phyloP scores from a whole-genome alignment of 2,797 vertebrate genomes.

The Falco cherrug region DNA sequence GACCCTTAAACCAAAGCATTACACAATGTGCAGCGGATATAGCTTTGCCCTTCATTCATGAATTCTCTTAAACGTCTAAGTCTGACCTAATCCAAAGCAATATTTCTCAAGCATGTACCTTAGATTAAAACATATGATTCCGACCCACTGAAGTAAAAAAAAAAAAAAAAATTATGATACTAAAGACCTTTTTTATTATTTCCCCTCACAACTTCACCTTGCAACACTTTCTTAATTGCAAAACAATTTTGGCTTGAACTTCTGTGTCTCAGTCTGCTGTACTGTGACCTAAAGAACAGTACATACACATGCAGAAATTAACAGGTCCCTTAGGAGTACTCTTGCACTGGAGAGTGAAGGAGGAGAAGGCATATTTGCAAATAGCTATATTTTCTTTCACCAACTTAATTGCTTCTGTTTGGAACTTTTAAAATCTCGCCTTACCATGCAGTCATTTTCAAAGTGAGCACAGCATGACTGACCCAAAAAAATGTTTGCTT shows the following conservation, averaged over 20 bases:
- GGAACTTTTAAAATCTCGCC: conserved; percentile 58
- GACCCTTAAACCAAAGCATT: conserved; percentile 16
- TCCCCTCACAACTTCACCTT: conserved; percentile 61
- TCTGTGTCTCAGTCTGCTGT: conserved; percentile 59
- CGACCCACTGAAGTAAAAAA: not conserved
- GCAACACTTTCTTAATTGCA: conserved; percentile 70
- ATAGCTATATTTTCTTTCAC: conserved; percentile 60
- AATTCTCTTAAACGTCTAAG: not conserved
- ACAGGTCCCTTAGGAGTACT: conserved; percentile 59
- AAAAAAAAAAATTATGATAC: not conserved
- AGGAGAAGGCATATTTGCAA: conserved; percentile 62
- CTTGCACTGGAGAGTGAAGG: conserved; percentile 50
- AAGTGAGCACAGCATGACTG: conserved; percentile 48
- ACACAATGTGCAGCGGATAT: rapidly evolving
- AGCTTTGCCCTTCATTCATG: not conserved
- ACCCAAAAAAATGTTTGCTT: conserved; percentile 16
- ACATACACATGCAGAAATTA: conserved; percentile 61
- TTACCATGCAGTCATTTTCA: conserved; percentile 49
- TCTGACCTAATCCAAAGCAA: not conserved
- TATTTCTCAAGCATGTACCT: not conserved
- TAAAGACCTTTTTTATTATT: conserved; percentile 59
- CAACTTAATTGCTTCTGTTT: conserved; percentile 68
- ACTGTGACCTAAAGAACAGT: conserved; percentile 68
- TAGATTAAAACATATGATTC: conserved; percentile 1
- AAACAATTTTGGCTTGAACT: conserved; percentile 70